These are phyloP conservation scores for Melinaea menophilus DNA, from an alignment of 2,888 invertebrate genomes.

Conservation along the genomic window DNA sequence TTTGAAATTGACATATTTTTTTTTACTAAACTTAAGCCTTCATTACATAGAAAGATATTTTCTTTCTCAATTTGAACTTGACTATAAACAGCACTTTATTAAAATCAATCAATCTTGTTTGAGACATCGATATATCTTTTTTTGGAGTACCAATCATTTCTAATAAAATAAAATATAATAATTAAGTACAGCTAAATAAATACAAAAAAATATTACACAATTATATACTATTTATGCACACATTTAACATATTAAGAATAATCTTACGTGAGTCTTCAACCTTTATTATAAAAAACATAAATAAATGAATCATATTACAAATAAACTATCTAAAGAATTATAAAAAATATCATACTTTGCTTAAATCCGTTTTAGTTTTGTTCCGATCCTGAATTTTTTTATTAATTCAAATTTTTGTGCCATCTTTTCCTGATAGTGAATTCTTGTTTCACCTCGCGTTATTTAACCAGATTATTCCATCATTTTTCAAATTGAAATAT, in stretches of 20 bases:
- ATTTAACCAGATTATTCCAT: conserved; percentile 8
- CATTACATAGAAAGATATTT: background rate
- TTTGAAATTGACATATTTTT: background rate
- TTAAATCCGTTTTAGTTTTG: conserved; percentile 39
- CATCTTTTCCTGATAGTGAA: conserved; percentile 32
- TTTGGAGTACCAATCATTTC: background rate
- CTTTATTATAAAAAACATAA: too few species aligned
- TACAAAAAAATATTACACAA: too few species aligned
- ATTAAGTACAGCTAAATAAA: background rate
- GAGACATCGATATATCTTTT: background rate
- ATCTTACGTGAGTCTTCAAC: too few species aligned
- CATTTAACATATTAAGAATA: too few species aligned
- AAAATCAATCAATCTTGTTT: background rate
- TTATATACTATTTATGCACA: too few species aligned
- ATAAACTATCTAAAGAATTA: too few species aligned
- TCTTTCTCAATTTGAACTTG: background rate
- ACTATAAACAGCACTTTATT: background rate
- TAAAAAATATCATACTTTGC: too few species aligned
- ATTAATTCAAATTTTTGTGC: conserved; percentile 52
- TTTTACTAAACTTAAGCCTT: background rate
- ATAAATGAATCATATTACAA: too few species aligned
- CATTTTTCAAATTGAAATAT: background rate
- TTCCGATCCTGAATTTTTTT: conserved; percentile 37
- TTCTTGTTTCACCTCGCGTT: conserved; percentile 20
- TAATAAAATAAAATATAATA: background rate